Evolutionary conservation across 2,888 invertebrate genomes (phyloP), one percentile per base, ranked within the genome.

Genomic region (Hipparchia semele): DNA sequence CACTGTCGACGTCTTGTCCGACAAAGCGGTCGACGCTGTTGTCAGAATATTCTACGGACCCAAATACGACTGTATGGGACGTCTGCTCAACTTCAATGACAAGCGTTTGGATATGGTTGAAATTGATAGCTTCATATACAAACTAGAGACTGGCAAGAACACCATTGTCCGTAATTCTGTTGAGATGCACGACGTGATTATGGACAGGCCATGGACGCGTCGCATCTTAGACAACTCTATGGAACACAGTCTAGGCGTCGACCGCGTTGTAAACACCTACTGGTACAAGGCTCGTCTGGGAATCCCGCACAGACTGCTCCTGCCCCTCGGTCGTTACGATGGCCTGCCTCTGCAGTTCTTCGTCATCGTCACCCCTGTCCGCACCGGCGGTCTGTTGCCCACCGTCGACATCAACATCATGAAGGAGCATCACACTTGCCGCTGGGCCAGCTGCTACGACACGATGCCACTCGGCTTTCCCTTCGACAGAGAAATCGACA

Each of bases 1-100:
- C 73, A 93, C 92, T 77, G 85, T 96, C 75, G 92, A 93, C 64
- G 94, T 96, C 51, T 84, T 88, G 45, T 95, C 95, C 61, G 95
- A 95, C 75, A 94, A 95, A 81, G 86, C 93, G 6, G 90, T 91
- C 53, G 95, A 95, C 79, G 95, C 95, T 66, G 95, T 96, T 10
- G 95, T 97, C 12, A 95, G 96, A 73, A 88, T 96, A 13, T 96
- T 95, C 94, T 87, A 96, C 77, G 96, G 96, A 80, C 97, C 97
- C 58, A 96, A 96, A 87, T 95, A 94, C 88, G 96, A 96, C 87
- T 94, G 95, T 86, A 91, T 94, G 81, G 96, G 95, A 74, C 94
- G 94, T 72, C 89, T 94, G 46, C 86, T 95, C 66, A 91, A 92
- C 80, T 85, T 91, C 76, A 89, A 92, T 81, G 91, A 92, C 84